These are phyloP conservation scores for Rhagologus leucostigma DNA, from an alignment of 2,113 vertebrate species.

Conservation along the genomic window DNA sequence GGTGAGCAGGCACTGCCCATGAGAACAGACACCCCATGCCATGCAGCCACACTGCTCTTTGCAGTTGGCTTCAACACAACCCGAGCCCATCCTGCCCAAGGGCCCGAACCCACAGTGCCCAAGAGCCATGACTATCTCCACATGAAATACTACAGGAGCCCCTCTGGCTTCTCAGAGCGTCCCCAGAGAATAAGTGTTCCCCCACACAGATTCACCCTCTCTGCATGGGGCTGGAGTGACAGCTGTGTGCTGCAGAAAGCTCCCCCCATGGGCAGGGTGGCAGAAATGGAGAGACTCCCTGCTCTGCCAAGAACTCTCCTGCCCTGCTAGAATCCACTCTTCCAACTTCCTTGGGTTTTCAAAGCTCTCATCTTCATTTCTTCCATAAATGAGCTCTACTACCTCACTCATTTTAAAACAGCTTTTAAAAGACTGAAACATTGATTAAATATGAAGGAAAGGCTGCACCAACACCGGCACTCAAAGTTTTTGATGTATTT, in stretches of 20 bases:
- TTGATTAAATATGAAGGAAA: neutral
- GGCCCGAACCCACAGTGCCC: neutral
- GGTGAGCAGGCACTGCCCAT: rapidly evolving
- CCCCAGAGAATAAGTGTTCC: neutral
- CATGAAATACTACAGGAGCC: neutral
- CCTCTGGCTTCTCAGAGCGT: neutral
- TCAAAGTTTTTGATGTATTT: neutral
- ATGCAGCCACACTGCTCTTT: neutral
- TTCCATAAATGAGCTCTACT: neutral
- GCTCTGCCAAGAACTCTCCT: neutral
- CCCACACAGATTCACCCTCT: neutral
- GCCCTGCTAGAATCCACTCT: neutral
- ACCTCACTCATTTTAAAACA: neutral
- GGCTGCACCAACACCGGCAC: rapidly evolving
- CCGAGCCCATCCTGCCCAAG: neutral
- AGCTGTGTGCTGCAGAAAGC: neutral
- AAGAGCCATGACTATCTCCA: neutral
- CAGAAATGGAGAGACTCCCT: neutral
- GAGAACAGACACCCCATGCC: rapidly evolving
- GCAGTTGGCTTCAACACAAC: neutral
- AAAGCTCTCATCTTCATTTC: neutral
- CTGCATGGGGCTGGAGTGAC: neutral
- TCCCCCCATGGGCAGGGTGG: neutral
- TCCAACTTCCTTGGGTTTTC: neutral
- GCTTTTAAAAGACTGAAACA: neutral